These are phyloP conservation scores for Microplitis manilae DNA, from an alignment of 2,888 invertebrate genomes.

Conservation along the genomic window DNA sequence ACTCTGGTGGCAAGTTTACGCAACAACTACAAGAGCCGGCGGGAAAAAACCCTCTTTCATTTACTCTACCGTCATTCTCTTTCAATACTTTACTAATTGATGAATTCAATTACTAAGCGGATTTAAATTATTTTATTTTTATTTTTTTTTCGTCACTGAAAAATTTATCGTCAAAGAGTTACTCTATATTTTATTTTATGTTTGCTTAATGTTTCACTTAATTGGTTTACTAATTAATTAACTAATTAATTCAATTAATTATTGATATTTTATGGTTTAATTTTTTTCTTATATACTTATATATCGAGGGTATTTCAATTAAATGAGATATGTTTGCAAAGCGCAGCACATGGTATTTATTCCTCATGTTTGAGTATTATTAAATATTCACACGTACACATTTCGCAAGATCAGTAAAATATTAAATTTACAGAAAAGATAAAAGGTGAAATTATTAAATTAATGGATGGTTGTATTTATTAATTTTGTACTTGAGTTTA, in stretches of 20 bases:
- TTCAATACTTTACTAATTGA: slow-evolving; percentile 31
- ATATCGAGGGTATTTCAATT: slow-evolving; percentile 23
- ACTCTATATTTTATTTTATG: neutral
- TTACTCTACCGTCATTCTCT: slow-evolving; percentile 11
- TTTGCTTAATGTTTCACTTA: neutral
- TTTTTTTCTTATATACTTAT: neutral
- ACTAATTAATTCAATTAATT: neutral
- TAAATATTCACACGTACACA: slow-evolving; percentile 32
- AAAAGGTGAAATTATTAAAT: neutral
- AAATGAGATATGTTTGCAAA: slow-evolving; percentile 26
- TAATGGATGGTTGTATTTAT: neutral
- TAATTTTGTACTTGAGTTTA: neutral
- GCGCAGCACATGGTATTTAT: neutral
- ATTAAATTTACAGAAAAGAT: neutral
- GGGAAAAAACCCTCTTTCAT: slow-evolving; percentile 43
- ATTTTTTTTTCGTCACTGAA: neutral
- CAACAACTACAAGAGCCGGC: slow-evolving; percentile 45
- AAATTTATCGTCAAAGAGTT: neutral
- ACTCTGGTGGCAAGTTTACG: slow-evolving; percentile 33
- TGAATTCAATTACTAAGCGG: slow-evolving; percentile 25
- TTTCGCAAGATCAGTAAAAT: slow-evolving; percentile 13
- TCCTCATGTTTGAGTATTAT: slow-evolving; percentile 6
- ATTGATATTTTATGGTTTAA: neutral
- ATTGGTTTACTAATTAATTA: neutral
- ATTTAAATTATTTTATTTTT: neutral